phyloP scores from a whole-genome alignment of 1,140 invertebrate species.

The Octopus bimaculoides region DNA sequence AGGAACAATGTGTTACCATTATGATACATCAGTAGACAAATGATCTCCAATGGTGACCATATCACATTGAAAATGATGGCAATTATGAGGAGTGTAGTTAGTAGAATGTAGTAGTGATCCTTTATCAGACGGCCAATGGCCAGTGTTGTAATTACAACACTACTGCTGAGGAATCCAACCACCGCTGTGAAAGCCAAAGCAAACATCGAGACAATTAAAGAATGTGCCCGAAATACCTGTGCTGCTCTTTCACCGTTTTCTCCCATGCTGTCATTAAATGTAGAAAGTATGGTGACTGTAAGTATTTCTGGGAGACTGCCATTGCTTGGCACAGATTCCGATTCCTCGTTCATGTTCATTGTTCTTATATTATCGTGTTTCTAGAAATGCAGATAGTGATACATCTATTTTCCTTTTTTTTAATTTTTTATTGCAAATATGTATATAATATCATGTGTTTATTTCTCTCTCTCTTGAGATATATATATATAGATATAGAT shows the following conservation, averaged over 20 bases:
- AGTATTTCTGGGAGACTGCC: neutral
- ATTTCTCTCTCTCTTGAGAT: no score
- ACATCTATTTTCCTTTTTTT: no score
- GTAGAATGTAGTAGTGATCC: constrained; percentile 37
- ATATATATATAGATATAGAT: no score
- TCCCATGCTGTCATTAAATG: neutral
- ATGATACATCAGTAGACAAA: constrained; percentile 36
- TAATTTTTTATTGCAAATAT: no score
- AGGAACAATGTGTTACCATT: constrained; percentile 22
- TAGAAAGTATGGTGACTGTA: neutral
- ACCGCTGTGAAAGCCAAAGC: constrained; percentile 35
- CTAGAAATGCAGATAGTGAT: no score
- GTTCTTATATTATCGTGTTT: no score
- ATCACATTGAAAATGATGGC: constrained; percentile 37
- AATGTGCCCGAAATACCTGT: constrained; percentile 25
- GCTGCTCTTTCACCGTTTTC: neutral
- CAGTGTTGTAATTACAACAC: constrained; percentile 38
- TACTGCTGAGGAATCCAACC: constrained; percentile 39
- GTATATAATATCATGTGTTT: no score
- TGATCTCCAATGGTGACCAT: constrained; percentile 45
- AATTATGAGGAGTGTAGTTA: constrained; percentile 38
- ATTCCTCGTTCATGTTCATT: no score
- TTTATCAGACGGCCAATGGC: constrained; percentile 27
- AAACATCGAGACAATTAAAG: constrained; percentile 41
- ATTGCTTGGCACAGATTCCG: neutral